Conservation (phyloP, 2,113 vertebrate genomes). For the Cheilinus undulatus region DNA sequence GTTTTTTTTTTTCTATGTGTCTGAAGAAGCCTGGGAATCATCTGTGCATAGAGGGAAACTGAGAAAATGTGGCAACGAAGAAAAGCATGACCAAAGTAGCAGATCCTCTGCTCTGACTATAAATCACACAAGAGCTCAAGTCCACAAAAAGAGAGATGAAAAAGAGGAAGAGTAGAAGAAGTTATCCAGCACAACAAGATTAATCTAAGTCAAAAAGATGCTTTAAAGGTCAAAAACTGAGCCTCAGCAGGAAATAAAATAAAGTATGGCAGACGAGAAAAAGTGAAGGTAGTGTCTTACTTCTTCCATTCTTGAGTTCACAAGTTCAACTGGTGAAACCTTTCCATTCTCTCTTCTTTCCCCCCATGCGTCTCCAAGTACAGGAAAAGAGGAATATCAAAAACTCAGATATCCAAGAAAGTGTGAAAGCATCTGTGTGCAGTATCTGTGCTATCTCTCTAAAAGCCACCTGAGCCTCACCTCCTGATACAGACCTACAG, state of each 20-base stretch:
- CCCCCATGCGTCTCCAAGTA: slow-evolving; percentile 17
- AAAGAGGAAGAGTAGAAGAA: neutral
- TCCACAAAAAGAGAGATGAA: neutral
- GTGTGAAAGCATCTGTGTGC: neutral
- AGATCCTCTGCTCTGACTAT: slow-evolving; percentile 49
- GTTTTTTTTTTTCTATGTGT: neutral
- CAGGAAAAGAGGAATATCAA: slow-evolving; percentile 37
- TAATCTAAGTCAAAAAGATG: slow-evolving; percentile 6
- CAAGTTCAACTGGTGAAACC: slow-evolving; percentile 51
- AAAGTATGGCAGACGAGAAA: slow-evolving; percentile 1
- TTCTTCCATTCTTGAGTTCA: slow-evolving; percentile 42
- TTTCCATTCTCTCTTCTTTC: slow-evolving; percentile 20
- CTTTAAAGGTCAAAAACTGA: neutral
- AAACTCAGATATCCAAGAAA: slow-evolving; percentile 24
- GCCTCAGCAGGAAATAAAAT: slow-evolving; percentile 7
- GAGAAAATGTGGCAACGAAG: slow-evolving; percentile 53
- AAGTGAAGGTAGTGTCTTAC: neutral
- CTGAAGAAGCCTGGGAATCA: slow-evolving; percentile 54
- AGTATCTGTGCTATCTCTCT: neutral
- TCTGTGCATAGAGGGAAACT: slow-evolving; percentile 46
- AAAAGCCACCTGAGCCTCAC: slow-evolving; percentile 25
- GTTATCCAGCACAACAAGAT: neutral
- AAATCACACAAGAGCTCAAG: slow-evolving; percentile 57
- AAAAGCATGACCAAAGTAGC: slow-evolving; percentile 60
- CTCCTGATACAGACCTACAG: slow-evolving; percentile 7